Percentiles rank a stretch among this genome's conserved stretches.
Conservation (phyloP, 2,888 invertebrate species). For the Cephus nigrinus region DNA sequence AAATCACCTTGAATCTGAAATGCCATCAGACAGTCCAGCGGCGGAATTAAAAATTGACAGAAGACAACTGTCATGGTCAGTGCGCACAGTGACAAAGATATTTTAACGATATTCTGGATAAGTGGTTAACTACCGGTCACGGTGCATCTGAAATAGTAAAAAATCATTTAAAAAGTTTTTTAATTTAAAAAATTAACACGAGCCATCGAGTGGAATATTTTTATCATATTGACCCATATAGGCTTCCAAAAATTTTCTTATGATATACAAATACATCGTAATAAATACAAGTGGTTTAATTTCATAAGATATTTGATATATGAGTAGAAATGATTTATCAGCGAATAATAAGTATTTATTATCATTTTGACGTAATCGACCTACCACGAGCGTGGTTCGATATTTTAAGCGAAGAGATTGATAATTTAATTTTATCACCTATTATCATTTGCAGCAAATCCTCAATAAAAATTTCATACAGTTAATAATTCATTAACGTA, state of each 20-base stretch:
- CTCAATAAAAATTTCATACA: too few species aligned
- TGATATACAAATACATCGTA: too few species aligned
- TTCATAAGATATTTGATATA: too few species aligned
- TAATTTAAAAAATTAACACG: neutral
- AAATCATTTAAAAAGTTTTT: neutral
- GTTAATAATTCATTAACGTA: neutral
- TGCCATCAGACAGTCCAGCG: neutral
- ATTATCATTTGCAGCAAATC: too few species aligned
- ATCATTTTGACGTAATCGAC: too few species aligned
- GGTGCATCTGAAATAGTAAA: neutral
- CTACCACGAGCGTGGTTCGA: too few species aligned
- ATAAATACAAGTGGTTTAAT: too few species aligned
- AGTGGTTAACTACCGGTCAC: neutral
- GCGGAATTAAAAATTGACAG: neutral
- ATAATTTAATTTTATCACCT: too few species aligned
- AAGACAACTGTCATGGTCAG: neutral
- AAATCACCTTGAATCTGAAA: neutral
- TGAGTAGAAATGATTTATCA: too few species aligned
- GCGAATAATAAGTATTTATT: too few species aligned
- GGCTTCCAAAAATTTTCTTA: too few species aligned
- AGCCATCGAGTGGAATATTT: neutral
- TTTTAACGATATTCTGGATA: neutral
- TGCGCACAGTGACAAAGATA: neutral
- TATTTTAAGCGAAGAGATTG: too few species aligned
- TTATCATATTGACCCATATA: neutral